These are phyloP conservation scores for Ginglymostoma cirratum DNA, from an alignment of 2,113 vertebrate species.

Conservation along the genomic window DNA sequence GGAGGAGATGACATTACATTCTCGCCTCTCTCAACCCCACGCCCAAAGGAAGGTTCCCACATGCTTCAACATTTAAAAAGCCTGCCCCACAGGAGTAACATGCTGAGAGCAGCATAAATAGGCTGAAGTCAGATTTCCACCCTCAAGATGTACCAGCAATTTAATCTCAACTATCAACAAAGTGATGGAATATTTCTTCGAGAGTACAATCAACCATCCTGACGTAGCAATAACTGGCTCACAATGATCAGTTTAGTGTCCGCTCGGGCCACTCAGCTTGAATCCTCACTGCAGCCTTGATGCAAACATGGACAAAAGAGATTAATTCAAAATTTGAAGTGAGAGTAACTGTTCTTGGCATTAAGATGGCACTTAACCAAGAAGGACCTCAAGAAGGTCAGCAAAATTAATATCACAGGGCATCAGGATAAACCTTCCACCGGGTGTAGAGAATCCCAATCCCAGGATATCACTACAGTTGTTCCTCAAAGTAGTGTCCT, in stretches of 20 bases:
- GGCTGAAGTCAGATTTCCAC: too few species aligned
- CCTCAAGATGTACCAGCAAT: neutral
- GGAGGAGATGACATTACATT: too few species aligned
- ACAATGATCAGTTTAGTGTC: neutral
- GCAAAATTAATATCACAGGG: neutral
- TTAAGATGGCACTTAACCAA: neutral
- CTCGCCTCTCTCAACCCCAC: too few species aligned
- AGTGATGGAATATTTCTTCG: neutral
- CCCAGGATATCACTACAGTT: neutral
- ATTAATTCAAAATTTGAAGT: neutral
- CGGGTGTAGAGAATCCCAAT: neutral
- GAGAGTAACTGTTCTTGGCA: neutral
- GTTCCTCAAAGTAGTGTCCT: neutral
- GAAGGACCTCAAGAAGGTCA: too few species aligned
- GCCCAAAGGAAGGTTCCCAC: too few species aligned
- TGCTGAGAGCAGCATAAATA: too few species aligned
- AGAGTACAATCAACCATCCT: neutral
- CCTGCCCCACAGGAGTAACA: too few species aligned
- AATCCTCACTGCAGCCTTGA: neutral
- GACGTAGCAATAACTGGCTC: neutral
- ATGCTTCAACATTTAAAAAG: too few species aligned
- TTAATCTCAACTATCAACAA: neutral
- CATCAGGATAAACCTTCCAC: neutral
- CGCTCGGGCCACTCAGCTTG: neutral
- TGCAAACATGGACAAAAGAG: neutral